Base-by-base conservation (phyloP, 2,113 vertebrate genomes). In the Heterocephalus glaber region DNA sequence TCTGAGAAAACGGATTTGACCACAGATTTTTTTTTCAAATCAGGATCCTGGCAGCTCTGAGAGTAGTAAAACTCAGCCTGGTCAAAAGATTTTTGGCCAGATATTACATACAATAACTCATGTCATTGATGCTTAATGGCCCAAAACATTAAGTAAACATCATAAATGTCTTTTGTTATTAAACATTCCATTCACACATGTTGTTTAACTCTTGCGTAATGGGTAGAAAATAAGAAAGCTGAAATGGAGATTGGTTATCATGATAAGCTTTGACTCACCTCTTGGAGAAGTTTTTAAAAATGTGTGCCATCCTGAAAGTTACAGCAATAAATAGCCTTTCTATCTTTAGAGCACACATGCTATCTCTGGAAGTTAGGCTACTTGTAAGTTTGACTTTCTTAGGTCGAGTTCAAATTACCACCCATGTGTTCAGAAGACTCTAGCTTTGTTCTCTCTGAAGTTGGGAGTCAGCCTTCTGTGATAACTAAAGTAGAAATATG, bases 81-180 rank as follows among this genome's bases (percentile, higher is more conserved):
- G 98, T 99, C 98, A 98, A 97, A 98, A 98, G 98, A 98, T 98
- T 98, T 98, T 98, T 99, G 98, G 98, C 98, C 98, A 98, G 98
- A 98, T 98, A 98, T 97, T 98, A 63, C 96, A 94, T 98, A 96
- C 97, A 98, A 98, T 99, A 98, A 99, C 96, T 99, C 98, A 99
- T 98, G 98, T 98, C 98, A 95, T 98, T 98, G 98, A 97, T 97
- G 95, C 89, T 98, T 98, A 98, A 98, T 98, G 98, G 97, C 98
- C 98, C 98, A 98, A 98, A 98, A 98, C 98, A 98, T 98, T 98
- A 98, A 99, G 98, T 99, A 99, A 99, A 99, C 98, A 99, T 98
- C 98, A 98, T 99, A 98, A 99, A 99, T 98, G 98, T 98, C 98
- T 98, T 98, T 98, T 98, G 98, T 98, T 99, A 98, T 98, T 99